Percentiles rank a stretch among this genome's conserved stretches.
phyloP scores from a whole-genome alignment of 2,797 vertebrate genomes.

The Catostomus latipinnis region DNA sequence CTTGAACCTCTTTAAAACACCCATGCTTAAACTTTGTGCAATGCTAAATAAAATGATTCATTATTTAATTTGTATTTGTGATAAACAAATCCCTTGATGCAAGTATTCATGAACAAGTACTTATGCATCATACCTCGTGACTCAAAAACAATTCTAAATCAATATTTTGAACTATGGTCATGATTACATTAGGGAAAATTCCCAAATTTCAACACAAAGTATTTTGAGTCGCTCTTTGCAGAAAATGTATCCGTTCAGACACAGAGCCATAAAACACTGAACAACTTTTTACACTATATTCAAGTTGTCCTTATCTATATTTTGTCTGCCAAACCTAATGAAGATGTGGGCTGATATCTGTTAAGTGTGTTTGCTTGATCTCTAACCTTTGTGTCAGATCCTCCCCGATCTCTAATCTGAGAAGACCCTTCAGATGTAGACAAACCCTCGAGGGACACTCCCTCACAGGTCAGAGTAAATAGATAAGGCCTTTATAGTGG shows the following conservation, averaged over 20 bases:
- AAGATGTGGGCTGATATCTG: conserved; percentile 58
- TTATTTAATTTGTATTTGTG: not conserved
- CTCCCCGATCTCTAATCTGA: conserved; percentile 63
- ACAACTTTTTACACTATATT: conserved; percentile 1
- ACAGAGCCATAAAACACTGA: not conserved
- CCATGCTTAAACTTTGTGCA: not conserved
- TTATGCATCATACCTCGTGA: not conserved
- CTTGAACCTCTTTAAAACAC: not conserved
- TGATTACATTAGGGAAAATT: no score
- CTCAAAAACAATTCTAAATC: no score
- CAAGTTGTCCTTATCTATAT: conserved; percentile 51
- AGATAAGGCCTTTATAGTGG: conserved; percentile 43
- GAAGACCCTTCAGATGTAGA: conserved; percentile 70
- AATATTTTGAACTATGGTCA: no score
- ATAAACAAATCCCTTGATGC: not conserved
- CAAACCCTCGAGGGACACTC: conserved; percentile 63
- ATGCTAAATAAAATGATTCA: not conserved
- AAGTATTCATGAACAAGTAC: not conserved
- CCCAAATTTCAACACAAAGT: no score
- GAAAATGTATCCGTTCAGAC: conserved; percentile 15
- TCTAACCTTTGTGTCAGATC: conserved; percentile 67
- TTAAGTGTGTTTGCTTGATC: conserved; percentile 67
- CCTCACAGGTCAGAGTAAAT: conserved; percentile 49
- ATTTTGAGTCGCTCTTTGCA: not conserved
- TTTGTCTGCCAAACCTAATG: conserved; percentile 41